Conservation (phyloP, 2,797 vertebrate species). For the Gallinago nigripennis region DNA sequence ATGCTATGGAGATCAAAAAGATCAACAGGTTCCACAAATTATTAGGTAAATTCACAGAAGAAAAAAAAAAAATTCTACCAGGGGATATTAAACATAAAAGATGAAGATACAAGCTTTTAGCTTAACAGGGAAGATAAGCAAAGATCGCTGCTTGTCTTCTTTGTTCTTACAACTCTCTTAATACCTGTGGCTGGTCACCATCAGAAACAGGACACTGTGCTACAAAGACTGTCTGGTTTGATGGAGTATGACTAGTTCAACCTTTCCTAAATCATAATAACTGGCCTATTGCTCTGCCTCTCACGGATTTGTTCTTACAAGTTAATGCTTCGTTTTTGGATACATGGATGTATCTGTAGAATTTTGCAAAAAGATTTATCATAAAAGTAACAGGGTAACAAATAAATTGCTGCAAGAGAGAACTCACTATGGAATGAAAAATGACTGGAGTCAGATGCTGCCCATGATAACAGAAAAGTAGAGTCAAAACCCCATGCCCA, state of each 20-base stretch:
- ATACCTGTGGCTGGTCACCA: neutral
- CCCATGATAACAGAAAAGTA: neutral
- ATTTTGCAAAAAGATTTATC: neutral
- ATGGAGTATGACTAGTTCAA: neutral
- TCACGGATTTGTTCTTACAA: rapidly evolving
- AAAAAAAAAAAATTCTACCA: neutral
- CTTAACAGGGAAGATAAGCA: neutral
- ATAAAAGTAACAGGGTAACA: neutral
- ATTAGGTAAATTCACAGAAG: neutral
- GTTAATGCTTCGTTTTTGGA: neutral
- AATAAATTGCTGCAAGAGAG: neutral
- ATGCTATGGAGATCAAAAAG: neutral
- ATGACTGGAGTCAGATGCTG: neutral
- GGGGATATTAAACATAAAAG: neutral
- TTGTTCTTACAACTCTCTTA: neutral
- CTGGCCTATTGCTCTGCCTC: neutral
- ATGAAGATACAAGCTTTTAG: neutral
- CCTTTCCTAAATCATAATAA: neutral
- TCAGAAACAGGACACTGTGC: neutral
- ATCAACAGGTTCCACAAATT: conserved; percentile 41
- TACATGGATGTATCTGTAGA: neutral
- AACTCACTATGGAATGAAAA: neutral
- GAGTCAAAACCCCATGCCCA: neutral
- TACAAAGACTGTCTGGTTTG: neutral
- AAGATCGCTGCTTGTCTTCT: neutral